These are phyloP conservation scores for Sardina pilchardus DNA, from an alignment of 2,113 vertebrate species.

Conservation along the genomic window DNA sequence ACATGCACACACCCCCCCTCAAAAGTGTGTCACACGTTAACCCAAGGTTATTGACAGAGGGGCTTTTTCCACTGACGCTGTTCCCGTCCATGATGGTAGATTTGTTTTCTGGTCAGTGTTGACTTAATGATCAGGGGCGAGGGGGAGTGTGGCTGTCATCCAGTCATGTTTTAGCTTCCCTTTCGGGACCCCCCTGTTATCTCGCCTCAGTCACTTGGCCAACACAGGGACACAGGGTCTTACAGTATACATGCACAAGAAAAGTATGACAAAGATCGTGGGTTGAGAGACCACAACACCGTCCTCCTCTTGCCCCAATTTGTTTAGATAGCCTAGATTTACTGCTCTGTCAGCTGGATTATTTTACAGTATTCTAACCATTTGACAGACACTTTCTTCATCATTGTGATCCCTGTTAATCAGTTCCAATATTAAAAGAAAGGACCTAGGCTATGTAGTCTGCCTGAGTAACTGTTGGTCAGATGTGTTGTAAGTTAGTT, in stretches of 20 bases:
- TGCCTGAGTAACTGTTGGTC: no score
- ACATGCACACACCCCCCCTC: neutral
- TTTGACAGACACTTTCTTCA: no score
- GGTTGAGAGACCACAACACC: no score
- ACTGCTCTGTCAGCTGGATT: neutral
- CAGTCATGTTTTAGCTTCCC: neutral
- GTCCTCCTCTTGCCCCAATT: neutral
- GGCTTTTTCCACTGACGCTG: neutral
- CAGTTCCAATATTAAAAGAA: no score
- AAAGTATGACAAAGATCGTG: no score
- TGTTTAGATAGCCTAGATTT: no score
- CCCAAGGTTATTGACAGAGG: neutral
- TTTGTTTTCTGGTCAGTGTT: conserved; percentile 6
- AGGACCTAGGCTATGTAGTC: no score
- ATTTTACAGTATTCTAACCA: neutral
- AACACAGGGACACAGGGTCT: neutral
- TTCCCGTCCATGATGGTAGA: neutral
- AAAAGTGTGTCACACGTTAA: conserved; percentile 18
- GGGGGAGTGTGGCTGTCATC: neutral
- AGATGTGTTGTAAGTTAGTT: no score
- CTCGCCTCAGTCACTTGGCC: no score
- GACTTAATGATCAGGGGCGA: neutral
- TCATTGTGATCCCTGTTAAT: no score
- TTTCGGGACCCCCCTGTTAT: no score
- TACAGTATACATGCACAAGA: no score